Evolutionary conservation across 2,797 vertebrate species (phyloP).

Genomic region (Ctenosaura bakeri): DNA sequence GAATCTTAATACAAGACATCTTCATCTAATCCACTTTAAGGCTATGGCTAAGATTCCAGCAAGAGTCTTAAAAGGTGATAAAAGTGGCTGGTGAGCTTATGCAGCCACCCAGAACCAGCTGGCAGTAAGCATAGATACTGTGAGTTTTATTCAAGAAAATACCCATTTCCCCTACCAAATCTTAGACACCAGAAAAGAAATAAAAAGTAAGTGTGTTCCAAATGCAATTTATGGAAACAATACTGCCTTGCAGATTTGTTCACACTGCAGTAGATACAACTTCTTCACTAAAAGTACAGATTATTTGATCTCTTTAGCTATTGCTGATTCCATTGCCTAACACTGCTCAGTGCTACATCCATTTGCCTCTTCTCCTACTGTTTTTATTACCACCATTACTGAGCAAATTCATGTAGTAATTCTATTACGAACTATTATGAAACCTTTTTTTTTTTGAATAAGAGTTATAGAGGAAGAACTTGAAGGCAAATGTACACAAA

Average conservation of each 20-base stretch:
- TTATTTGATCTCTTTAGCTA: conserved; percentile 20
- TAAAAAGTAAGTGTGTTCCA: background rate
- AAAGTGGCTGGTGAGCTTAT: conserved; percentile 2
- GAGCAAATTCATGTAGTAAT: conserved; percentile 16
- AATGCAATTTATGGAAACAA: background rate
- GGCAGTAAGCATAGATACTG: background rate
- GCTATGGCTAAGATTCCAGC: conserved; percentile 26
- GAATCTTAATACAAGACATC: conserved; percentile 43
- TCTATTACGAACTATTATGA: accelerated
- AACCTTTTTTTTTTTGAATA: conserved; percentile 37
- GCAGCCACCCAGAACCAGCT: background rate
- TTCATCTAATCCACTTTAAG: conserved; percentile 41
- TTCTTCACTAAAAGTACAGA: conserved; percentile 32
- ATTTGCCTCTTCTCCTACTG: background rate
- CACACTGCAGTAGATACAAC: background rate
- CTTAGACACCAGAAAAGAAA: background rate
- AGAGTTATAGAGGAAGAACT: conserved; percentile 22
- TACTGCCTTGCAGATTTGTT: background rate
- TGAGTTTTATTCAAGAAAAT: background rate
- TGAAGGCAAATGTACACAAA: background rate
- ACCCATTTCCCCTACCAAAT: no score
- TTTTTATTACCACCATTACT: background rate
- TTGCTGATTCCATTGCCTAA: background rate
- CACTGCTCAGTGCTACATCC: background rate
- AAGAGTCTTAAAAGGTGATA: conserved; percentile 36